Evolutionary conservation across 2,888 invertebrate genomes (phyloP).

Genomic region (Caenorhabditis imperialis): DNA sequence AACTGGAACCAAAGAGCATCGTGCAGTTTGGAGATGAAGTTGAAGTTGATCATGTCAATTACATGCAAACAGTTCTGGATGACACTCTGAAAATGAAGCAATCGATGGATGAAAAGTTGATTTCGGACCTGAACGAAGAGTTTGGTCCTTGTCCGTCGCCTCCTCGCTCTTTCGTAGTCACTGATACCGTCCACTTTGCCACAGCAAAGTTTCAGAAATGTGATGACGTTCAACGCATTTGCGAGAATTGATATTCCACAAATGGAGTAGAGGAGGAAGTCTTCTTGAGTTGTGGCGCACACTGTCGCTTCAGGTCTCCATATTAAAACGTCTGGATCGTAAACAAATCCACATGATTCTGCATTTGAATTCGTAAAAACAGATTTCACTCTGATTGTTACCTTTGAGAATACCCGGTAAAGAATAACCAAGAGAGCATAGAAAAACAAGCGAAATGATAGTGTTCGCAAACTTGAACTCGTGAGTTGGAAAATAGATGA

Average conservation of each 20-base stretch:
- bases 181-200: slow-evolving; percentile 14
- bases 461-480: slow-evolving; percentile 6
- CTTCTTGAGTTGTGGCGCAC: slow-evolving; percentile 12
- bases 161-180: slow-evolving; percentile 7
- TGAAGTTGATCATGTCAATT: slow-evolving; percentile 38
- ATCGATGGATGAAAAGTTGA: too few relatives aligned
- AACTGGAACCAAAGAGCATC: slow-evolving; percentile 32
- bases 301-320: slow-evolving; percentile 26
- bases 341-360: slow-evolving; percentile 27
- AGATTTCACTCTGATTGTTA: slow-evolving; percentile 3
- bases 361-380: background rate
- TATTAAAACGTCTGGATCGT: slow-evolving; percentile 20
- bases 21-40: slow-evolving; percentile 6
- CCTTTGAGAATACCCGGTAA: slow-evolving; percentile 13
- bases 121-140: slow-evolving; percentile 22
- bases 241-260: slow-evolving; percentile 1
- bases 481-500: slow-evolving; percentile 16
- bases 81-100: slow-evolving; percentile 21
- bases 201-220: slow-evolving; percentile 20
- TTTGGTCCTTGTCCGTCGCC: slow-evolving; percentile 11
- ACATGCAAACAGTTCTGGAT: slow-evolving; percentile 36
- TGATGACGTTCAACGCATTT: slow-evolving; percentile 22
- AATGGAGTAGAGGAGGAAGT: slow-evolving; percentile 17
- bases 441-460: background rate
- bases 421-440: slow-evolving; percentile 1